Evolutionary conservation across 2,113 vertebrate species (phyloP).

Genomic region (Corythornis madagascariensis): DNA sequence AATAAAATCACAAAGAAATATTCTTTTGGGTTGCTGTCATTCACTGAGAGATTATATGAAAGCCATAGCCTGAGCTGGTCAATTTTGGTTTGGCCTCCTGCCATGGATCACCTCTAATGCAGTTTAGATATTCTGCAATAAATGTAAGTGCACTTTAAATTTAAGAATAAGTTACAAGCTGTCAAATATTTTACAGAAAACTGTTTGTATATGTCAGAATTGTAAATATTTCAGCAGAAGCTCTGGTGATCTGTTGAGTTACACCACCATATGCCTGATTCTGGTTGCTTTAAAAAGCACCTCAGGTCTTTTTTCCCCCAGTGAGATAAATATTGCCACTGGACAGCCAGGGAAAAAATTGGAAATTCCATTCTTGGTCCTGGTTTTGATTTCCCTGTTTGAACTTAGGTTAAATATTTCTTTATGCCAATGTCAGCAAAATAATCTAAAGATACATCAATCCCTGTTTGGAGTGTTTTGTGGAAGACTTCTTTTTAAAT

Average conservation of each 20-base stretch:
- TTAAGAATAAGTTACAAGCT: constrained; percentile 1
- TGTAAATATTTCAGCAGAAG: constrained; percentile 24
- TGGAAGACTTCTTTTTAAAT: constrained; percentile 15
- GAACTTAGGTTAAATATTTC: background rate
- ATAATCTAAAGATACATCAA: background rate
- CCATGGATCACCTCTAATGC: background rate
- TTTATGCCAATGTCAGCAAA: constrained; percentile 26
- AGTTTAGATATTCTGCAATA: constrained; percentile 1
- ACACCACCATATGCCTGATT: background rate
- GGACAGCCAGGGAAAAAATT: background rate
- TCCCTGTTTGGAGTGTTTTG: background rate
- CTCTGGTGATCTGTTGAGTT: background rate
- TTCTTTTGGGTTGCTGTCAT: background rate
- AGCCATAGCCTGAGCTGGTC: background rate
- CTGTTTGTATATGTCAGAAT: background rate
- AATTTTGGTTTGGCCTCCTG: background rate
- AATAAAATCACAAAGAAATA: background rate
- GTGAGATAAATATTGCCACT: constrained; percentile 2
- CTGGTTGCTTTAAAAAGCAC: constrained; percentile 33
- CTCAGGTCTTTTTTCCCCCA: background rate
- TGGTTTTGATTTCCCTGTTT: constrained; percentile 22
- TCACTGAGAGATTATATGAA: background rate
- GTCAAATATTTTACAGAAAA: background rate
- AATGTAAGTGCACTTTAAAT: constrained; percentile 9
- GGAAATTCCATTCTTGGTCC: background rate